Conservation (phyloP, 2,888 invertebrate species). For the Acronicta psi region DNA sequence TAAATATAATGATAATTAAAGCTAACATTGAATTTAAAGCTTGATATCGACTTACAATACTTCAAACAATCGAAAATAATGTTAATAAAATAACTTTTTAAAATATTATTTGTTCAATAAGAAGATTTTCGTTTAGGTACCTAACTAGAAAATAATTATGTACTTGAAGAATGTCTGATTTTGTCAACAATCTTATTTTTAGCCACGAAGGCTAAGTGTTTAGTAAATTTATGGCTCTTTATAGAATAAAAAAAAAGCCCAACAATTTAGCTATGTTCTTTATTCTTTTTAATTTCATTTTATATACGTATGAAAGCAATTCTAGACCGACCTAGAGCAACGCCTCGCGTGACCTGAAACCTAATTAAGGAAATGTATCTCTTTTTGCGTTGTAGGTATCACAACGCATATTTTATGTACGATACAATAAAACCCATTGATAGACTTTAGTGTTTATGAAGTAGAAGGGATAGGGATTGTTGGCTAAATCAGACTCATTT, state of each 20-base stretch:
- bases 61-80: constrained; percentile 59
- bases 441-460: background rate
- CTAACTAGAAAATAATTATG: constrained; percentile 33
- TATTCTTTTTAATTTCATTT: constrained; percentile 46
- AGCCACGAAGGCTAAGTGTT: background rate
- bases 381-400: constrained; percentile 22
- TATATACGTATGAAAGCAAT: constrained; percentile 33
- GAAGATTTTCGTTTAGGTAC: constrained; percentile 24
- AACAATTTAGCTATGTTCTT: constrained; percentile 23
- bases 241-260: background rate
- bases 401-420: constrained; percentile 19
- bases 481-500: constrained; percentile 13
- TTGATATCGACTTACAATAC: constrained; percentile 81
- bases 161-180: constrained; percentile 30
- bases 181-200: constrained; percentile 28
- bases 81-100: constrained; percentile 47
- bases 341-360: constrained; percentile 47
- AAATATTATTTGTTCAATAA: constrained; percentile 17
- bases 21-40: constrained; percentile 89
- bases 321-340: constrained; percentile 21
- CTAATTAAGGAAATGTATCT: constrained; percentile 24
- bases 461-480: constrained; percentile 7
- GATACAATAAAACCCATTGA: background rate
- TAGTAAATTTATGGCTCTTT: background rate
- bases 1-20: constrained; percentile 84